Conservation (phyloP, 2,797 vertebrate species). For the Platyrinchus mystaceus region DNA sequence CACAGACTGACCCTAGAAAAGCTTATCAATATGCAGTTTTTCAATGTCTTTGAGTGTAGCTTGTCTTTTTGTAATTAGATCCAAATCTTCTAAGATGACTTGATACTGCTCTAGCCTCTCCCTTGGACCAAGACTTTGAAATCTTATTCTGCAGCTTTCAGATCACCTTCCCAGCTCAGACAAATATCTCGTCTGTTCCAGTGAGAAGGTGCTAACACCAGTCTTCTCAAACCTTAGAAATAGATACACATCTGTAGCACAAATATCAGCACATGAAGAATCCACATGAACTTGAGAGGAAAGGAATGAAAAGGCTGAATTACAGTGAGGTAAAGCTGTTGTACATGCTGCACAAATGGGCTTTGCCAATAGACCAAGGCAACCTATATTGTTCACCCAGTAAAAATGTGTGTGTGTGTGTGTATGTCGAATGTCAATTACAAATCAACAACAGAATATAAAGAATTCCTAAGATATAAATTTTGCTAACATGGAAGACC, state of each 20-base stretch:
- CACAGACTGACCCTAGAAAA: neutral
- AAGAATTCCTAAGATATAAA: neutral
- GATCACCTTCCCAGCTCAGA: neutral
- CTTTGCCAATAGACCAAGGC: neutral
- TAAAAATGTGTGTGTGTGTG: rapidly evolving
- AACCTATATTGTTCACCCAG: neutral
- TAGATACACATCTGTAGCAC: neutral
- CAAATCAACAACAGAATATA: neutral
- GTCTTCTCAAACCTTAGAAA: neutral
- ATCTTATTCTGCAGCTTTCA: neutral
- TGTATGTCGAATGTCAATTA: neutral
- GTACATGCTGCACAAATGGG: rapidly evolving
- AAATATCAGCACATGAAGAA: neutral
- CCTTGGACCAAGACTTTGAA: neutral
- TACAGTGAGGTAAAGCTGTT: neutral
- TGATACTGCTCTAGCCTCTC: neutral
- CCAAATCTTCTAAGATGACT: neutral
- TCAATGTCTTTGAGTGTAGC: neutral
- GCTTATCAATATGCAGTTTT: neutral
- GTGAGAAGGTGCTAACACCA: neutral
- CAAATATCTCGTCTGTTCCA: neutral
- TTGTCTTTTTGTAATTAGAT: neutral
- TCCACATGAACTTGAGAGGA: rapidly evolving
- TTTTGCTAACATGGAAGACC: neutral
- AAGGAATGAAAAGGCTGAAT: neutral